Conservation (phyloP, 2,888 invertebrate genomes). For the Rhorus exstirpatorius region DNA sequence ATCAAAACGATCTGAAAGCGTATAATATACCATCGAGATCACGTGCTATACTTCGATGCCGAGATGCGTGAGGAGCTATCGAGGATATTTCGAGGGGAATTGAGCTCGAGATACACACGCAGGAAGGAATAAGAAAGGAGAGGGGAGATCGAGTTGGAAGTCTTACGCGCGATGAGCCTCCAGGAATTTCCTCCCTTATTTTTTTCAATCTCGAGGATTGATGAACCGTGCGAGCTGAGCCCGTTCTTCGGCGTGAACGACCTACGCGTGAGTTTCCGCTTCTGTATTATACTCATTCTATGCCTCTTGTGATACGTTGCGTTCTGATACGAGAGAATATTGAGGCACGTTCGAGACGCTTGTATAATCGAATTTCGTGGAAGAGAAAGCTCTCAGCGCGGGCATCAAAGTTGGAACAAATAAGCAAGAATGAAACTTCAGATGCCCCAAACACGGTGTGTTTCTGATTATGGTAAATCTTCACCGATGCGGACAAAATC, state of each 20-base stretch:
- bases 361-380: slow-evolving; percentile 60
- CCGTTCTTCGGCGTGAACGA: slow-evolving; percentile 45
- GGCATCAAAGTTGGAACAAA: neutral
- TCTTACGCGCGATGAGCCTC: slow-evolving; percentile 55
- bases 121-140: slow-evolving; percentile 14
- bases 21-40: neutral
- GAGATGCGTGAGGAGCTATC: slow-evolving; percentile 19
- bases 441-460: neutral
- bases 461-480: slow-evolving; percentile 18
- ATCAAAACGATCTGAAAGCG: slow-evolving; percentile 22
- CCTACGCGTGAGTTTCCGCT: slow-evolving; percentile 9
- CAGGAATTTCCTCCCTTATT: slow-evolving; percentile 61
- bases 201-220: slow-evolving; percentile 66
- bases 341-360: slow-evolving; percentile 33
- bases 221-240: slow-evolving; percentile 46
- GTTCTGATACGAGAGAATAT: slow-evolving; percentile 16
- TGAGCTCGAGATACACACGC: neutral
- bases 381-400: slow-evolving; percentile 42
- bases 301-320: slow-evolving; percentile 19
- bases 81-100: neutral
- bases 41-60: slow-evolving; percentile 3
- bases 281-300: slow-evolving; percentile 27
- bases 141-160: slow-evolving; percentile 32
- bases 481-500: slow-evolving; percentile 24
- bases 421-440: slow-evolving; percentile 11